These are phyloP conservation scores for Diorhabda elongata DNA, from an alignment of 1,140 invertebrate species.

Conservation along the genomic window DNA sequence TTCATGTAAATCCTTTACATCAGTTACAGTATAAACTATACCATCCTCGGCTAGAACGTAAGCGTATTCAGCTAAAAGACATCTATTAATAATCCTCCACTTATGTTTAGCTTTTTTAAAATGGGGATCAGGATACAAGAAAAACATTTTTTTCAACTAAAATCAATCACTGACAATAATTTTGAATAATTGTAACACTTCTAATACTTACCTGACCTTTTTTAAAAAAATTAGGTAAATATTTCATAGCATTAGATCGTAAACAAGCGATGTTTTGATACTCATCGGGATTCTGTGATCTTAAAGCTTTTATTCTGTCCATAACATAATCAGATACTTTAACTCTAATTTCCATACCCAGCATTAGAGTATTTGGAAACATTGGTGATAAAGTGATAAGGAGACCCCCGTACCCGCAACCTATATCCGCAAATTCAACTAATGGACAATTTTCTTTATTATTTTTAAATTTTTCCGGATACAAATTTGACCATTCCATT, in stretches of 20 bases:
- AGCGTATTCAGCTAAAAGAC: slow-evolving; percentile 92
- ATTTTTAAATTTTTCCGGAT: slow-evolving; percentile 59
- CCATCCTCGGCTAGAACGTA: slow-evolving; percentile 84
- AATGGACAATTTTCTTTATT: slow-evolving; percentile 43
- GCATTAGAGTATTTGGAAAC: slow-evolving; percentile 85
- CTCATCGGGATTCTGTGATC: slow-evolving; percentile 67
- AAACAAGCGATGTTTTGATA: slow-evolving; percentile 96
- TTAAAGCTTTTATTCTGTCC: slow-evolving; percentile 86
- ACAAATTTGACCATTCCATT: slow-evolving; percentile 77
- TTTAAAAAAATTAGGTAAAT: slow-evolving; percentile 92
- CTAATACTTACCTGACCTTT: slow-evolving; percentile 76
- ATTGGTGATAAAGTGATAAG: slow-evolving; percentile 84
- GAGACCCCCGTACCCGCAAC: slow-evolving; percentile 98
- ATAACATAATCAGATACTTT: slow-evolving; percentile 98
- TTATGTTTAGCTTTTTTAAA: slow-evolving; percentile 99
- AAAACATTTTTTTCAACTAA: slow-evolving; percentile 97
- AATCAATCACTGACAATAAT: slow-evolving; percentile 34
- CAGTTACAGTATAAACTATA: slow-evolving; percentile 93
- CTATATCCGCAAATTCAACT: slow-evolving; percentile 95
- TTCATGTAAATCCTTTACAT: slow-evolving; percentile 94
- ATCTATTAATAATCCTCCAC: slow-evolving; percentile 96
- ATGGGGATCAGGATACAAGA: slow-evolving; percentile 99
- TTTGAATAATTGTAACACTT: background rate
- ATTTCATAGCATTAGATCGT: slow-evolving; percentile 98
- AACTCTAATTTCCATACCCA: slow-evolving; percentile 96